Conservation (phyloP, 2,113 vertebrate genomes). For the Calyptommatus sinebrachiatus region DNA sequence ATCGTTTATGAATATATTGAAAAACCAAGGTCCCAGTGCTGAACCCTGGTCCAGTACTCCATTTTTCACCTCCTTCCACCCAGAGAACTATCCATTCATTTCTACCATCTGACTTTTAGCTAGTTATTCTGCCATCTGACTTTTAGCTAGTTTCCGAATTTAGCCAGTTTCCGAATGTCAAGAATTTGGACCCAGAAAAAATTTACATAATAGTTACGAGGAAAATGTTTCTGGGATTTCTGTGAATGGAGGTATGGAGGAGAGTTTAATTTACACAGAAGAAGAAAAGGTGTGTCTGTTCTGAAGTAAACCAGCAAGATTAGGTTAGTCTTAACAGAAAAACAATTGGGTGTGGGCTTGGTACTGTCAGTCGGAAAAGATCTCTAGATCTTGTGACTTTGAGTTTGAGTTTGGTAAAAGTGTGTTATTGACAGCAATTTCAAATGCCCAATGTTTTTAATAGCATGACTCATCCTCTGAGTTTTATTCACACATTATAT, state of each 20-base stretch:
- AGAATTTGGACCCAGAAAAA: not conserved
- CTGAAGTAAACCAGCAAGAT: not conserved
- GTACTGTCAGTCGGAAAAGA: not conserved
- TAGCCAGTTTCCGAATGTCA: too few relatives aligned
- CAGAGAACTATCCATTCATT: too few relatives aligned
- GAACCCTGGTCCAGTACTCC: too few relatives aligned
- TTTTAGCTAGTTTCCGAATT: too few relatives aligned
- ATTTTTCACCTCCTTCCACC: too few relatives aligned
- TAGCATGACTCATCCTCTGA: not conserved
- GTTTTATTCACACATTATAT: not conserved
- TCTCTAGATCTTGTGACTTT: too few relatives aligned
- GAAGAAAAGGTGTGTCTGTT: not conserved
- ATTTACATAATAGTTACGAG: too few relatives aligned
- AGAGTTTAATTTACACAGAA: not conserved
- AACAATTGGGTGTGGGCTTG: not conserved
- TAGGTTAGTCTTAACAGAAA: not conserved
- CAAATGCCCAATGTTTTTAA: not conserved
- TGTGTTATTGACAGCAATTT: not conserved
- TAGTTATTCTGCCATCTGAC: too few relatives aligned
- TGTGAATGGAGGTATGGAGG: not conserved
- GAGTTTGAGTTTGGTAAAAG: not conserved
- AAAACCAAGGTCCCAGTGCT: too few relatives aligned
- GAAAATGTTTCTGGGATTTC: not conserved
- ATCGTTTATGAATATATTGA: too few relatives aligned
- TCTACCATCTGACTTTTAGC: too few relatives aligned